Conservation (phyloP, 2,888 invertebrate species). For the Drosophila fulvimacula region DNA sequence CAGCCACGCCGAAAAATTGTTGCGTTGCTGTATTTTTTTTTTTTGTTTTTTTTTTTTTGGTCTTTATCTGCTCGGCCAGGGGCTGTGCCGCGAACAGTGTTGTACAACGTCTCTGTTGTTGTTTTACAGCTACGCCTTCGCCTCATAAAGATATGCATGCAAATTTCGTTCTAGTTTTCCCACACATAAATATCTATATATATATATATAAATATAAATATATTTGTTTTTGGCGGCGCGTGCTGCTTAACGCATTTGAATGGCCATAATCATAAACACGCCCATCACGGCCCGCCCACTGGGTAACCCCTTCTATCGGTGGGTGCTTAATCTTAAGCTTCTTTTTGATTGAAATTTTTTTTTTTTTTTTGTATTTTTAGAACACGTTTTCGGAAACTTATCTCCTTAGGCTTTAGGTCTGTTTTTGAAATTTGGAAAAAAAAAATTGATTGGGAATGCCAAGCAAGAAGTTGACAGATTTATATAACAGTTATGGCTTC, state of each 20-base stretch:
- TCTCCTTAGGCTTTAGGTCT: background rate
- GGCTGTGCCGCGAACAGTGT: conserved; percentile 5
- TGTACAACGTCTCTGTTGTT: conserved; percentile 35
- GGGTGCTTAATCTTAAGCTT: conserved; percentile 20
- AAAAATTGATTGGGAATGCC: too few relatives aligned
- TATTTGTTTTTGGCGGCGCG: conserved; percentile 14
- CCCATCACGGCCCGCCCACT: background rate
- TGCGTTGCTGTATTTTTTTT: conserved; percentile 64
- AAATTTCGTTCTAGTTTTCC: conserved; percentile 64
- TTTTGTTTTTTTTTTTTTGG: conserved; percentile 13
- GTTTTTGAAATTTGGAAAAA: background rate
- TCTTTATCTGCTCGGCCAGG: conserved; percentile 35
- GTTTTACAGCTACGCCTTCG: conserved; percentile 48
- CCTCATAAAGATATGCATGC: conserved; percentile 69
- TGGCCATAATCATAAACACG: conserved; percentile 55
- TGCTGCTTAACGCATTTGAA: conserved; percentile 30
- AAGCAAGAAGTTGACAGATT: background rate
- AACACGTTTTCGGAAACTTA: background rate
- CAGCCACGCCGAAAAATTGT: conserved; percentile 70
- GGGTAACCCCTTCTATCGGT: background rate
- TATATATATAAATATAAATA: background rate
- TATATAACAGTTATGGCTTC: too few relatives aligned
- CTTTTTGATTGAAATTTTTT: conserved; percentile 37
- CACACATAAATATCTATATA: conserved; percentile 3
- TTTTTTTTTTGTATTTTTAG: background rate